Conservation (phyloP, 2,113 vertebrate genomes). For the Etia nguti region DNA sequence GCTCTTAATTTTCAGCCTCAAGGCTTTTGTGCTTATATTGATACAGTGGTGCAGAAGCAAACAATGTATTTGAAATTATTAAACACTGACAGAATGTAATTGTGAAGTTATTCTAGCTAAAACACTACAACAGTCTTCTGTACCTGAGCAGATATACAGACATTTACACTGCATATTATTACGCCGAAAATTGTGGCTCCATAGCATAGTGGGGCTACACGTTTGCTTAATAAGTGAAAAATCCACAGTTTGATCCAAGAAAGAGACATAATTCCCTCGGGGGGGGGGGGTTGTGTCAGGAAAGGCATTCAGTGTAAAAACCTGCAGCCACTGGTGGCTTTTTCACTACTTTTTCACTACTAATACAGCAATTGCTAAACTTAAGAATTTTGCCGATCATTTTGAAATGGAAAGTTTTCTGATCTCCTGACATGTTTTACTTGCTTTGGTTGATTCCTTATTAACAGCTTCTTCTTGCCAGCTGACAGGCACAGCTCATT, state of each 20-base stretch:
- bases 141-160: background rate
- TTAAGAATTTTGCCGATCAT: background rate
- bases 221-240: background rate
- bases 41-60: background rate
- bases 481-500: background rate
- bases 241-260: background rate
- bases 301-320: background rate
- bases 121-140: background rate
- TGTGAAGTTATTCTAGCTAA: background rate
- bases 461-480: background rate
- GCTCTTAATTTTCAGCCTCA: background rate
- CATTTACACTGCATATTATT: background rate
- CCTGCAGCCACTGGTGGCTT: background rate
- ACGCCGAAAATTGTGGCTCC: background rate
- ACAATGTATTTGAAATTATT: background rate
- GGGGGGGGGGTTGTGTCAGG: background rate
- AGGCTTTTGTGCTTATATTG: background rate
- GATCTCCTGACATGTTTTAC: background rate
- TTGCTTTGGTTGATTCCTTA: background rate
- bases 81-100: background rate
- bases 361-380: too few relatives aligned
- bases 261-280: background rate
- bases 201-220: background rate
- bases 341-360: too few relatives aligned
- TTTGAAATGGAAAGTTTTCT: background rate